phyloP scores from a whole-genome alignment of 1,140 invertebrate genomes.

The Ylistrum balloti region DNA sequence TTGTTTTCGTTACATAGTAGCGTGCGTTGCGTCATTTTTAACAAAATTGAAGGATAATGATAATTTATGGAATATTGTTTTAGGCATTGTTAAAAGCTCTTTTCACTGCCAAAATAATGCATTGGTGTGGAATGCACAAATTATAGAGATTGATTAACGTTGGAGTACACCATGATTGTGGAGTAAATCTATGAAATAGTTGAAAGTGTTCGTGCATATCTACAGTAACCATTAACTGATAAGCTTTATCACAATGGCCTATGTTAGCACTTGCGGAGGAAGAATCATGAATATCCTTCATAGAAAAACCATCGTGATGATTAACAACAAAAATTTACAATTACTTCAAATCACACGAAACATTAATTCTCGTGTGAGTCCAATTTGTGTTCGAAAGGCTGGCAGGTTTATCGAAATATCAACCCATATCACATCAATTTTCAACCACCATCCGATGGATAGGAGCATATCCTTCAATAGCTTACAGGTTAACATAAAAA shows the following conservation, averaged over 20 bases:
- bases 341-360: background rate
- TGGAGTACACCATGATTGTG: background rate
- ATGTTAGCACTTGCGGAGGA: too few relatives aligned
- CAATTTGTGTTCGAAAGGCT: background rate
- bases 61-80: too few relatives aligned
- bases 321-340: background rate
- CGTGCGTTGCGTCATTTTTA: too few relatives aligned
- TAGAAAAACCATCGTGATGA: background rate
- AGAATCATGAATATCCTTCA: background rate
- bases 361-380: slow-evolving; percentile 16
- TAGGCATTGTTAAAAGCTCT: too few relatives aligned
- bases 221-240: background rate
- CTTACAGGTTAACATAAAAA: too few relatives aligned
- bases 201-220: background rate
- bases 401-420: slow-evolving; percentile 7
- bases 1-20: too few relatives aligned
- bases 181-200: too few relatives aligned
- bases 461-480: background rate
- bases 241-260: background rate
- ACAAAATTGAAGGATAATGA: too few relatives aligned
- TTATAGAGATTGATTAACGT: background rate
- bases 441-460: background rate
- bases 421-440: background rate
- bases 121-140: too few relatives aligned
- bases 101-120: too few relatives aligned